These are phyloP conservation scores for Coenonympha arcania DNA, from an alignment of 2,888 invertebrate species.

Conservation along the genomic window DNA sequence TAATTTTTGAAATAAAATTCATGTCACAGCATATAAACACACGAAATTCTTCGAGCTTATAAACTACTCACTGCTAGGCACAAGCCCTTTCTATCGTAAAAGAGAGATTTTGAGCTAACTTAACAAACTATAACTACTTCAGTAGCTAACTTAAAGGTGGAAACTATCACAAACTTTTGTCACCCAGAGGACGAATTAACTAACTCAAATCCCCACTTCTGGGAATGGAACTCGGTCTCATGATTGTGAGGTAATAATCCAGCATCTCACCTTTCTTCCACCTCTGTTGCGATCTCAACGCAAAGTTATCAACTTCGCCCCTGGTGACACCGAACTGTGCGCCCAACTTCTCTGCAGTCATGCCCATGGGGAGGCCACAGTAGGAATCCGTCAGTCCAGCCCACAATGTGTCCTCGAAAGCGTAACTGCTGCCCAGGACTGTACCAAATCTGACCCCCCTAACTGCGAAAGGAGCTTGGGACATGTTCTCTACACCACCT, in stretches of 20 bases:
- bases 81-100: too few species aligned
- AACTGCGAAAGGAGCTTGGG: slow-evolving; percentile 89
- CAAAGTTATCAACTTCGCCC: slow-evolving; percentile 88
- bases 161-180: too few species aligned
- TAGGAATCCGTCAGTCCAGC: slow-evolving; percentile 86
- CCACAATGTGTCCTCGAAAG: slow-evolving; percentile 94
- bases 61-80: too few species aligned
- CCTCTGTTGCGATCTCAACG: slow-evolving; percentile 86
- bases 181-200: too few species aligned
- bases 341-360: slow-evolving; percentile 95
- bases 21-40: neutral
- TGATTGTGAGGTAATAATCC: too few species aligned
- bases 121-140: too few species aligned
- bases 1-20: too few species aligned
- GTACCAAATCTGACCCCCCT: slow-evolving; percentile 92
- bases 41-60: neutral
- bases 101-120: too few species aligned
- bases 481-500: slow-evolving; percentile 97
- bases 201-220: too few species aligned
- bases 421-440: slow-evolving; percentile 81
- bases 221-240: too few species aligned
- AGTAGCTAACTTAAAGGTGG: too few species aligned
- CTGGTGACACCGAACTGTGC: slow-evolving; percentile 83
- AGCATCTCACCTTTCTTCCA: slow-evolving; percentile 87
- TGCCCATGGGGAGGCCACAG: slow-evolving; percentile 94